phyloP scores from a whole-genome alignment of 30 jellyfish, hydroid and myxozoan species.

The Nemopilema nomurai region DNA sequence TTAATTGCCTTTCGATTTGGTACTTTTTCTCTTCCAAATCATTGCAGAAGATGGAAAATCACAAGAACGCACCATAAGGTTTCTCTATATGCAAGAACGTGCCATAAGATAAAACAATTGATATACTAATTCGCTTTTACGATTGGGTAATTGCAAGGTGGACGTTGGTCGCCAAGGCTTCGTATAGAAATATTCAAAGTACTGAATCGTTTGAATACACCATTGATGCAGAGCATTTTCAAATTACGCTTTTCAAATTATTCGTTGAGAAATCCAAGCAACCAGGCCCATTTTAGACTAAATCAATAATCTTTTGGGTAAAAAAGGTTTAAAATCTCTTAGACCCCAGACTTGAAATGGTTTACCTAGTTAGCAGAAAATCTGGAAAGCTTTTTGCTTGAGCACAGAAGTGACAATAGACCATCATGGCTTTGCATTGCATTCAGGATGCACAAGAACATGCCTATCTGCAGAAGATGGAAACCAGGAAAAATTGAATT shows the following conservation, averaged over 20 bases:
- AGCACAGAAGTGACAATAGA: too few species aligned
- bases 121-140: not conserved
- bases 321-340: not conserved
- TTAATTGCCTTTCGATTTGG: slow-evolving; percentile 7
- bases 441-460: too few species aligned
- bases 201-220: slow-evolving; percentile 7
- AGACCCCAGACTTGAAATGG: not conserved
- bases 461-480: too few species aligned
- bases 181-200: not conserved
- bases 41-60: not conserved
- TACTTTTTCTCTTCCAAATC: not conserved
- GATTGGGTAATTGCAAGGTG: not conserved
- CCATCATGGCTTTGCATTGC: too few species aligned
- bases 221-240: slow-evolving; percentile 20
- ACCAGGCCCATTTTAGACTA: not conserved
- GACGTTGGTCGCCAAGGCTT: not conserved
- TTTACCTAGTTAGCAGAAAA: not conserved
- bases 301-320: not conserved
- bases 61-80: slow-evolving; percentile 17
- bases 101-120: not conserved
- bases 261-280: not conserved
- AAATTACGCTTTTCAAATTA: slow-evolving; percentile 13
- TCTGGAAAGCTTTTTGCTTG: not conserved
- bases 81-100: too few species aligned
- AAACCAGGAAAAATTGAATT: too few species aligned